Percentiles rank a stretch among this genome's conserved stretches.
Conservation (phyloP, 2,797 vertebrate genomes). For the Serranus cabrilla region DNA sequence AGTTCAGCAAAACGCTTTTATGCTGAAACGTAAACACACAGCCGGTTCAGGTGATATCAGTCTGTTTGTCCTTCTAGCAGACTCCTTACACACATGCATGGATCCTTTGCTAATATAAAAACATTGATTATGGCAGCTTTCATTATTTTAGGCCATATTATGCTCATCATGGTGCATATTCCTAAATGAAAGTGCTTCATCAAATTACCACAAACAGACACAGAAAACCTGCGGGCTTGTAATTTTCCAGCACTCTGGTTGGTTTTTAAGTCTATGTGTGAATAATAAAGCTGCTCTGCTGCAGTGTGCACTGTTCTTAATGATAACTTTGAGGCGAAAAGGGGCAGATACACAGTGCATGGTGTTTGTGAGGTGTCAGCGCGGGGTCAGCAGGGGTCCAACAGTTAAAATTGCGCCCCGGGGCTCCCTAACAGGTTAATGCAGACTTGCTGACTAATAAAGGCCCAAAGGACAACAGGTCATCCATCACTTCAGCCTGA, state of each 20-base stretch:
- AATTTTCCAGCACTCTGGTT: background rate
- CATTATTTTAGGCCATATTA: background rate
- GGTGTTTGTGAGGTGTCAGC: background rate
- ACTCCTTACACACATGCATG: background rate
- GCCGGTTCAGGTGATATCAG: background rate
- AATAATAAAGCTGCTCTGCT: background rate
- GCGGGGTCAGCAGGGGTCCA: background rate
- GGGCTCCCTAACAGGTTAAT: background rate
- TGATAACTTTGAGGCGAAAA: background rate
- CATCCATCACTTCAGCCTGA: background rate
- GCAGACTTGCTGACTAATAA: constrained; percentile 5
- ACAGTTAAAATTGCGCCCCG: background rate
- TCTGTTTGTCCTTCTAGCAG: background rate
- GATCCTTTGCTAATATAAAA: background rate
- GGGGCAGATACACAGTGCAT: background rate
- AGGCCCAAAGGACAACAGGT: background rate
- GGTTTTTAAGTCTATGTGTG: background rate
- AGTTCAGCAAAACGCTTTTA: background rate
- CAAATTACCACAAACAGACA: background rate
- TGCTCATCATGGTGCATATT: background rate
- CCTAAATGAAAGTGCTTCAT: background rate
- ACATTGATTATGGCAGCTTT: background rate
- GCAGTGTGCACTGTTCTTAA: background rate
- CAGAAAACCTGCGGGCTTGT: background rate
- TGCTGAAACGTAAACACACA: background rate